Conservation (phyloP, 1,140 invertebrate species). For the Idris sp. region DNA sequence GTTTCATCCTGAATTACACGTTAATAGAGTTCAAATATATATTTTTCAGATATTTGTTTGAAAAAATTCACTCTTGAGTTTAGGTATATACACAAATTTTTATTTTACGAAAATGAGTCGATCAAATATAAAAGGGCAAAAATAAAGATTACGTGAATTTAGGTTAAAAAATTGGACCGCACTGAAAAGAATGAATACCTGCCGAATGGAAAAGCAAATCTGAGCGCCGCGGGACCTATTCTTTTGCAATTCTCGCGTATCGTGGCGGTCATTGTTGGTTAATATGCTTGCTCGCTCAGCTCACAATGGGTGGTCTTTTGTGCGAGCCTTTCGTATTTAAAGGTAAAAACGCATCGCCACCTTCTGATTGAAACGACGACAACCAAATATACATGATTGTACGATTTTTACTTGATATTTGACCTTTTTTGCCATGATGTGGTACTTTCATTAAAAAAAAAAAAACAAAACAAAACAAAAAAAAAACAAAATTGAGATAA, state of each 20-base stretch:
- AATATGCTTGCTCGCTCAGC: slow-evolving; percentile 55
- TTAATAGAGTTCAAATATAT: no score
- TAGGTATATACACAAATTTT: no score
- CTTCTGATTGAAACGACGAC: slow-evolving; percentile 21
- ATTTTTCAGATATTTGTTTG: no score
- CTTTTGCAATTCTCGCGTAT: slow-evolving; percentile 66
- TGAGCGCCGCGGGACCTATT: slow-evolving; percentile 52
- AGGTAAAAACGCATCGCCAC: slow-evolving; percentile 43
- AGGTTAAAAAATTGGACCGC: slow-evolving; percentile 7
- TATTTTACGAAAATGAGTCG: slow-evolving; percentile 23
- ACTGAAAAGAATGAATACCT: slow-evolving; percentile 60
- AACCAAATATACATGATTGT: slow-evolving; percentile 30
- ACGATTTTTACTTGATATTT: slow-evolving; percentile 30
- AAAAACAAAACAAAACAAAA: no score
- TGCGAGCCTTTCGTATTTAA: slow-evolving; percentile 19
- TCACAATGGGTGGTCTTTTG: slow-evolving; percentile 67
- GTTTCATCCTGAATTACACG: no score
- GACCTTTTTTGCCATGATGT: slow-evolving; percentile 5
- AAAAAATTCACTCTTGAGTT: no score
- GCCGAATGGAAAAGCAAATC: slow-evolving; percentile 45
- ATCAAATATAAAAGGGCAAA: slow-evolving; percentile 21
- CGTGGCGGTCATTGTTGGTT: slow-evolving; percentile 65
- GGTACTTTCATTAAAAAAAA: no score
- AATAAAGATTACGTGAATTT: slow-evolving; percentile 10
- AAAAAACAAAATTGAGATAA: no score